These are phyloP conservation scores for Panagrolaimus sp. DNA, from an alignment of 1,140 invertebrate genomes.

Conservation along the genomic window DNA sequence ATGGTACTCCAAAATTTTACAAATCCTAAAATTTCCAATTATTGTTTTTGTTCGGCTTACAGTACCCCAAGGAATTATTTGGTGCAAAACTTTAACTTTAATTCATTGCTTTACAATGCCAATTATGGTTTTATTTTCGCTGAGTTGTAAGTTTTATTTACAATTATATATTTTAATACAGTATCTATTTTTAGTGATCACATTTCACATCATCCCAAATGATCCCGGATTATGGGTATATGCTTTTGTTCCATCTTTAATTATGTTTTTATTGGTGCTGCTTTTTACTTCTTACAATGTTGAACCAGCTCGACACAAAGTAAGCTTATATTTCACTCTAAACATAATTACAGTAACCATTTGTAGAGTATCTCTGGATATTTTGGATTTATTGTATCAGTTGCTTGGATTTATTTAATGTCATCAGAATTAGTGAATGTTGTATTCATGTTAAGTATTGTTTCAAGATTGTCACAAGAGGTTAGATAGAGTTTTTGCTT, in stretches of 20 bases:
- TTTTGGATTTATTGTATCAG: constrained; percentile 15
- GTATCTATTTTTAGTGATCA: neutral
- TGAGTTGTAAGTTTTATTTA: neutral
- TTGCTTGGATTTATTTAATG: constrained; percentile 20
- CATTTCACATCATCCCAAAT: neutral
- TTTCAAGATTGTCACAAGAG: too few relatives aligned
- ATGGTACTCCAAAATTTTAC: constrained; percentile 17
- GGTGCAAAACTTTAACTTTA: constrained; percentile 16
- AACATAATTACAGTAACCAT: too few relatives aligned
- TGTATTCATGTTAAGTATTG: constrained; percentile 13
- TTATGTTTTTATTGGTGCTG: neutral
- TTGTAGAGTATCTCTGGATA: constrained; percentile 14
- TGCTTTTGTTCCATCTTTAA: neutral
- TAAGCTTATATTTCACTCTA: neutral
- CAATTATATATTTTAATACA: neutral
- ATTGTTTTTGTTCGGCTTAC: neutral
- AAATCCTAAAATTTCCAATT: constrained; percentile 20
- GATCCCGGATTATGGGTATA: neutral
- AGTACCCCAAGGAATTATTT: constrained; percentile 7
- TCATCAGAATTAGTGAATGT: constrained; percentile 15
- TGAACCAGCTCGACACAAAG: constrained; percentile 16
- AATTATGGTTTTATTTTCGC: neutral
- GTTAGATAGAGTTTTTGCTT: too few relatives aligned
- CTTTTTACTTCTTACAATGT: neutral
- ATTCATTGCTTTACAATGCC: constrained; percentile 15